These are phyloP conservation scores for Paratrypauchen microcephalus DNA, from an alignment of 2,797 vertebrate species.

Conservation along the genomic window DNA sequence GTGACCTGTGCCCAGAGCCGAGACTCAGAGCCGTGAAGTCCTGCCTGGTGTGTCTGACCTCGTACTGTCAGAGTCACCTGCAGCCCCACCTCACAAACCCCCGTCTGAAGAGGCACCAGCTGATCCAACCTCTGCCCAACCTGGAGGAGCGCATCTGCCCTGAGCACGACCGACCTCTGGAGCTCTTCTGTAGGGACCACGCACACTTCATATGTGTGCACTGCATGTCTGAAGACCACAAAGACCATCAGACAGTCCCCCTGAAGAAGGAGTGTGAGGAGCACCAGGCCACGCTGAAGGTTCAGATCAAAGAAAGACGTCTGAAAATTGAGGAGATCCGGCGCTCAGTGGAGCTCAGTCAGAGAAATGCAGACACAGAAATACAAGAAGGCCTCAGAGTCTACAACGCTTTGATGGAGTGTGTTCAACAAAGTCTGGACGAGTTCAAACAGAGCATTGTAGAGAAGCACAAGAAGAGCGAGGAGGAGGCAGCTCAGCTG, in stretches of 20 bases:
- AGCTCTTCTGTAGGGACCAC: constrained; percentile 37
- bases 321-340: constrained; percentile 20
- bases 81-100: constrained; percentile 11
- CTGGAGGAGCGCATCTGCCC: constrained; percentile 18
- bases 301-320: constrained; percentile 25
- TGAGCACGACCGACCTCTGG: constrained; percentile 22
- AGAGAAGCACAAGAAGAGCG: neutral
- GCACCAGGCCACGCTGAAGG: constrained; percentile 3
- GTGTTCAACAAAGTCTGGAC: constrained; percentile 8
- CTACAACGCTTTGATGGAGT: constrained; percentile 13
- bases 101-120: constrained; percentile 17
- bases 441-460: neutral
- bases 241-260: constrained; percentile 15
- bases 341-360: constrained; percentile 12
- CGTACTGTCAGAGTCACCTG: constrained; percentile 38
- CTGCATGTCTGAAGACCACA: constrained; percentile 10
- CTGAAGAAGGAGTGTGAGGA: constrained; percentile 16
- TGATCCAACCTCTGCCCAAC: constrained; percentile 27
- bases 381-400: neutral
- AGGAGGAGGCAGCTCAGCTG: neutral
- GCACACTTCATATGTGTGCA: constrained; percentile 17
- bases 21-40: constrained; percentile 31
- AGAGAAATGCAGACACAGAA: constrained; percentile 12
- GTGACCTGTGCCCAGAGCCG: constrained; percentile 19
- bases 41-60: constrained; percentile 23